phyloP scores from a whole-genome alignment of 2,113 vertebrate genomes.

The Gopherus evgoodei region DNA sequence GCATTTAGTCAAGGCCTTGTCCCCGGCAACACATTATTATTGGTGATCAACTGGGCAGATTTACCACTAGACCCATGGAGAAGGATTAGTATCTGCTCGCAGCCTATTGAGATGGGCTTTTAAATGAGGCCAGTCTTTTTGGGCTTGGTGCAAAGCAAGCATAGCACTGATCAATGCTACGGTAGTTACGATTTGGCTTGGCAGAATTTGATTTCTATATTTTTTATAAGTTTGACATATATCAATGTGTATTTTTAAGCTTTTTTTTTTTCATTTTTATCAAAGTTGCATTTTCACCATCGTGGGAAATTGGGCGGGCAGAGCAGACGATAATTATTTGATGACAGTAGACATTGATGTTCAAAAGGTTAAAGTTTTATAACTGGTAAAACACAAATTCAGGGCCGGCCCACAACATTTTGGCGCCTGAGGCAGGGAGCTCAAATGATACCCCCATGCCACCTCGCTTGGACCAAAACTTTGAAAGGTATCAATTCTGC shows the following conservation, averaged over 20 bases:
- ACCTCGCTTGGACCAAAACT: too few species aligned
- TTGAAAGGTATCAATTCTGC: too few species aligned
- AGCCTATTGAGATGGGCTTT: neutral
- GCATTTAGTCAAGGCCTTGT: conserved; percentile 32
- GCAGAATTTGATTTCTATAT: neutral
- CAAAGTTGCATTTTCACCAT: neutral
- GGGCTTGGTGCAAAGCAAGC: neutral
- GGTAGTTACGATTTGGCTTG: too few species aligned
- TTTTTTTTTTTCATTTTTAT: neutral
- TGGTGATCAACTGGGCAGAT: neutral
- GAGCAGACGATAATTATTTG: neutral
- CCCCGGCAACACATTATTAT: conserved; percentile 31
- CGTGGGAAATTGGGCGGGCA: neutral
- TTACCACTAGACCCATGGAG: conserved; percentile 7
- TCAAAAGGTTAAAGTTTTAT: neutral
- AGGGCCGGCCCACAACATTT: too few species aligned
- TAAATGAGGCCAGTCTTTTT: neutral
- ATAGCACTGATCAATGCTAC: neutral
- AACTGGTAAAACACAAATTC: neutral
- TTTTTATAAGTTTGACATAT: neutral
- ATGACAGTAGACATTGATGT: neutral
- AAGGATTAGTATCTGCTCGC: neutral
- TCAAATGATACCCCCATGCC: too few species aligned
- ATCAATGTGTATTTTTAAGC: neutral
- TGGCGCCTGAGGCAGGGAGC: too few species aligned